Evolutionary conservation across 2,888 invertebrate genomes (phyloP).

Genomic region (Drosophila paranaensis): DNA sequence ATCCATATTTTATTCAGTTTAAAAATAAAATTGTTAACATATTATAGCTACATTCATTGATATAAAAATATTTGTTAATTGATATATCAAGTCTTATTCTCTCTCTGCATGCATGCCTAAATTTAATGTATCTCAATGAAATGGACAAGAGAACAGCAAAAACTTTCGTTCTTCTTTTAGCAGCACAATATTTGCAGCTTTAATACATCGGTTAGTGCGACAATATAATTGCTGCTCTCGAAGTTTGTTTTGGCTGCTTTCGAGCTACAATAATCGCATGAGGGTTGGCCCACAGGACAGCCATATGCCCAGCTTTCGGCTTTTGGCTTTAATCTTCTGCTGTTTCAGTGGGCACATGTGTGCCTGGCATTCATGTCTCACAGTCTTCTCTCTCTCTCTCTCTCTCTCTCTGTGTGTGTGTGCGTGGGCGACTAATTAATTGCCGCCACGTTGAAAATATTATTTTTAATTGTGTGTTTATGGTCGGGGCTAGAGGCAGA

Average conservation of each 20-base stretch:
- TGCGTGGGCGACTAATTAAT: slow-evolving; percentile 78
- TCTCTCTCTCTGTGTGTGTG: no score
- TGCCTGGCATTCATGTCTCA: slow-evolving; percentile 37
- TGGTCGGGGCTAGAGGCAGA: slow-evolving; percentile 42
- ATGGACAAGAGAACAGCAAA: slow-evolving; percentile 29
- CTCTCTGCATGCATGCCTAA: slow-evolving; percentile 4
- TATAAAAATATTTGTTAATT: no score
- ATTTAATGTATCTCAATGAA: slow-evolving; percentile 9
- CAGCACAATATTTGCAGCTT: slow-evolving; percentile 9
- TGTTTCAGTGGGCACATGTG: slow-evolving; percentile 36
- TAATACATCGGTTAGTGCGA: background rate
- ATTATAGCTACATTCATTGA: no score
- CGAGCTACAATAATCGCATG: slow-evolving; percentile 32
- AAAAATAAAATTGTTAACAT: no score
- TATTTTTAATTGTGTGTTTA: slow-evolving; percentile 83
- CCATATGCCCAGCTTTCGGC: slow-evolving; percentile 13
- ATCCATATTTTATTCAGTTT: no score
- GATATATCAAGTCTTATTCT: background rate
- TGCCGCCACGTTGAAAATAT: slow-evolving; percentile 82
- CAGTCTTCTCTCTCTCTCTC: slow-evolving; percentile 3
- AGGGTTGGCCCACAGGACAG: background rate
- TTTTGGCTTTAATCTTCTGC: slow-evolving; percentile 14
- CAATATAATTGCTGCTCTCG: slow-evolving; percentile 12
- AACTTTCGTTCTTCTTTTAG: background rate
- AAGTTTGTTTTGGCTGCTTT: slow-evolving; percentile 6